These are phyloP conservation scores for Argyrosomus japonicus DNA, from an alignment of 2,113 vertebrate genomes.

Conservation along the genomic window DNA sequence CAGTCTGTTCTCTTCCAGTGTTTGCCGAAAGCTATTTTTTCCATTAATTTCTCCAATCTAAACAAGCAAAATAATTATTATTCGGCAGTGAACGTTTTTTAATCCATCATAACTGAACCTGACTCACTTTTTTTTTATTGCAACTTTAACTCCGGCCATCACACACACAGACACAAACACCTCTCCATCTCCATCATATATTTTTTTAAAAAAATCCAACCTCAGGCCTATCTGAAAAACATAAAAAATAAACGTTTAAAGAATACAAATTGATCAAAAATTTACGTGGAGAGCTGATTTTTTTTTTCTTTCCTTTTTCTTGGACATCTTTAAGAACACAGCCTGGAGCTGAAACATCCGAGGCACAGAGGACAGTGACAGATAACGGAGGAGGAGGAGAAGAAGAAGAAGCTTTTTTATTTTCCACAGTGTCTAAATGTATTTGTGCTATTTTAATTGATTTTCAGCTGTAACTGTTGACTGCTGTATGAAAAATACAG, in stretches of 20 bases:
- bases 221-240: slow-evolving; percentile 2
- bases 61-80: slow-evolving; percentile 53
- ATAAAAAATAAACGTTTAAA: slow-evolving; percentile 5
- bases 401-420: slow-evolving; percentile 20
- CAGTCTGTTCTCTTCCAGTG: slow-evolving; percentile 33
- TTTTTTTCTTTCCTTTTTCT: slow-evolving; percentile 5
- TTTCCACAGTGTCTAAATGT: slow-evolving; percentile 36
- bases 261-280: slow-evolving; percentile 15
- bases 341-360: slow-evolving; percentile 47
- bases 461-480: slow-evolving; percentile 31
- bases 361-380: slow-evolving; percentile 43
- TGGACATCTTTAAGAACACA: slow-evolving; percentile 57
- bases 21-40: slow-evolving; percentile 43
- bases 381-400: slow-evolving; percentile 23
- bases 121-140: slow-evolving; percentile 9
- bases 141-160: slow-evolving; percentile 34
- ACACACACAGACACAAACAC: slow-evolving; percentile 8
- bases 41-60: slow-evolving; percentile 53
- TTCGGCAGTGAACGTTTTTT: slow-evolving; percentile 36
- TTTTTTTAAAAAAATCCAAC: background rate
- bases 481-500: background rate
- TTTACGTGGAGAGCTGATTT: background rate
- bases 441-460: slow-evolving; percentile 48
- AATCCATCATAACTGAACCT: slow-evolving; percentile 36
- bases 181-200: background rate